Evolutionary conservation across 92 coral and sea anemone genomes (phyloP).

Genomic region (Porites divaricata): DNA sequence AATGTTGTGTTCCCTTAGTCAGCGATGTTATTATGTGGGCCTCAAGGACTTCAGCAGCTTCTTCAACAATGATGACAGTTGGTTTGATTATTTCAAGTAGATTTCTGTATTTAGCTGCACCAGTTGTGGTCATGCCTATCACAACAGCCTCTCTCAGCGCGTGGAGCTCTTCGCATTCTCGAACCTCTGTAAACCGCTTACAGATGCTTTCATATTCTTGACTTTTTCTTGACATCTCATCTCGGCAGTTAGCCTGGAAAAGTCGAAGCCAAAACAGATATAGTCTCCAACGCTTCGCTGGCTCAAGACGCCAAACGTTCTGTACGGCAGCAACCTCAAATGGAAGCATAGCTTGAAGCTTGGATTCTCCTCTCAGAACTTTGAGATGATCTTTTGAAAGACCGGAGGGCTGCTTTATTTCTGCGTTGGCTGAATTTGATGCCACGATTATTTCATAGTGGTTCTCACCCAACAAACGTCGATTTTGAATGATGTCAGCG

Average conservation of each 20-base stretch:
- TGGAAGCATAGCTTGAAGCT: constrained; percentile 26
- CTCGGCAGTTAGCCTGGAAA: constrained; percentile 51
- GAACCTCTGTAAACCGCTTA: constrained; percentile 70
- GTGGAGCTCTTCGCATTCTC: constrained; percentile 63
- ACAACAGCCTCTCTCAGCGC: constrained; percentile 75
- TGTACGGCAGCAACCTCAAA: background rate
- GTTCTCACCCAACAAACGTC: constrained; percentile 66
- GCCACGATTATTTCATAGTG: constrained; percentile 45
- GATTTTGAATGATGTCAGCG: constrained; percentile 70
- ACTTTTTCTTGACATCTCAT: constrained; percentile 43
- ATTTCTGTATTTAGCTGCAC: constrained; percentile 86
- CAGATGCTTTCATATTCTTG: constrained; percentile 55
- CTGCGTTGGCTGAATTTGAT: background rate
- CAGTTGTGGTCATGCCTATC: constrained; percentile 92
- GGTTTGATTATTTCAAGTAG: constrained; percentile 82
- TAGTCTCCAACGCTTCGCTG: constrained; percentile 60
- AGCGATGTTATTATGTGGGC: constrained; percentile 90
- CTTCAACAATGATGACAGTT: constrained; percentile 83
- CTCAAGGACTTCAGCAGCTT: constrained; percentile 94
- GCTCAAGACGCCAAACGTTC: constrained; percentile 30
- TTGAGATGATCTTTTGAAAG: constrained; percentile 47
- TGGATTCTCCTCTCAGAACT: constrained; percentile 44
- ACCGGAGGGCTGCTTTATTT: background rate
- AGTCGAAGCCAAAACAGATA: constrained; percentile 76
- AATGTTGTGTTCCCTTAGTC: constrained; percentile 78